phyloP scores from a whole-genome alignment of 1,140 invertebrate species.

The Lethrus apterus region DNA sequence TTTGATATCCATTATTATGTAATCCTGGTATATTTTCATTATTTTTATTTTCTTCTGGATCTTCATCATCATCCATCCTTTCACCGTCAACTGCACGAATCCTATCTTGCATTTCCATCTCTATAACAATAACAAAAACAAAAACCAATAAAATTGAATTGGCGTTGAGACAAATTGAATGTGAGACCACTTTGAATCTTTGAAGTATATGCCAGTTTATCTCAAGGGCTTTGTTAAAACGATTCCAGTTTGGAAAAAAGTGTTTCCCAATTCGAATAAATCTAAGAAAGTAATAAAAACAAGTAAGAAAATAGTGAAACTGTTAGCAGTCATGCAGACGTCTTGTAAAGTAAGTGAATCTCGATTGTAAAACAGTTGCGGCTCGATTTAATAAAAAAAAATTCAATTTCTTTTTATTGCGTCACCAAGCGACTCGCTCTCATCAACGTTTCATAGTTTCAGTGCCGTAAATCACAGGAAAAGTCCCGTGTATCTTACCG shows the following conservation, averaged over 20 bases:
- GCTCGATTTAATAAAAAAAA: slow-evolving; percentile 33
- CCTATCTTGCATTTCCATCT: slow-evolving; percentile 36
- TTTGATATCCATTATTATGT: slow-evolving; percentile 33
- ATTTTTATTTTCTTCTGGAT: slow-evolving; percentile 21
- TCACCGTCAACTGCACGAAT: slow-evolving; percentile 31
- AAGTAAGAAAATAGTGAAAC: slow-evolving; percentile 18
- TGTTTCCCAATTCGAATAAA: slow-evolving; percentile 22
- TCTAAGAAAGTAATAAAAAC: slow-evolving; percentile 22
- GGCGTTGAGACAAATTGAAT: slow-evolving; percentile 16
- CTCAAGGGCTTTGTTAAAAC: slow-evolving; percentile 20
- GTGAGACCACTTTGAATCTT: slow-evolving; percentile 13
- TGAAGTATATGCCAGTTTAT: slow-evolving; percentile 21
- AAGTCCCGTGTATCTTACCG: slow-evolving; percentile 52
- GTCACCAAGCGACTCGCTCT: slow-evolving; percentile 29
- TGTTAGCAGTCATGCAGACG: slow-evolving; percentile 17
- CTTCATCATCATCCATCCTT: slow-evolving; percentile 22
- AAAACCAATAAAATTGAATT: slow-evolving; percentile 14
- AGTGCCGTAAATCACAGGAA: slow-evolving; percentile 34
- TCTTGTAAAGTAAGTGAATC: slow-evolving; percentile 19
- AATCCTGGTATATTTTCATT: neutral
- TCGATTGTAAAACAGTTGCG: slow-evolving; percentile 27
- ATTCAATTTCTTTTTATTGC: slow-evolving; percentile 39
- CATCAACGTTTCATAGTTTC: slow-evolving; percentile 40
- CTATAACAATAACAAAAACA: too few species aligned
- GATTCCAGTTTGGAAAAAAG: slow-evolving; percentile 21